Conservation (phyloP, 2,113 vertebrate genomes). For the Nyctibius bracteatus region DNA sequence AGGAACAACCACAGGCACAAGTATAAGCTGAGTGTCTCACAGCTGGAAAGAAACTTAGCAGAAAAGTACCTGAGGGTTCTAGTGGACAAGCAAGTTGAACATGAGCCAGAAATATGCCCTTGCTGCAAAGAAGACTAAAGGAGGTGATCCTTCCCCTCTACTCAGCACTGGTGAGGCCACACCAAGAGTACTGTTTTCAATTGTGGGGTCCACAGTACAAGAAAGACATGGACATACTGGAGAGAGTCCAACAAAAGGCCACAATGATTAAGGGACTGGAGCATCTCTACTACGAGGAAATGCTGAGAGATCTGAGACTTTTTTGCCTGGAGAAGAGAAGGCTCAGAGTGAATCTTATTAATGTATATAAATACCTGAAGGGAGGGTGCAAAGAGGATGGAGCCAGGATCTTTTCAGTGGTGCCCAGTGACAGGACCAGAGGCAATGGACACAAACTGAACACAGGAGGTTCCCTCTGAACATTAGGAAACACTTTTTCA, state of each 20-base stretch:
- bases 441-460: background rate
- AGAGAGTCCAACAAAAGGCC: background rate
- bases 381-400: fast-evolving
- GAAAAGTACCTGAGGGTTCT: background rate
- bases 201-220: background rate
- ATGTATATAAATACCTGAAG: background rate
- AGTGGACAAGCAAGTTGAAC: background rate
- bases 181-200: too few relatives aligned
- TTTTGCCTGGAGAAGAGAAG: background rate
- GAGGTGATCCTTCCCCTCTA: background rate
- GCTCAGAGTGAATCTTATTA: background rate
- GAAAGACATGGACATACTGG: too few relatives aligned
- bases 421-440: background rate
- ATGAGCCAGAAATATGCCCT: background rate
- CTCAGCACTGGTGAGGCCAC: too few relatives aligned
- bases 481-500: background rate
- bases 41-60: background rate
- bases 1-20: background rate
- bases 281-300: background rate
- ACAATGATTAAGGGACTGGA: background rate
- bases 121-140: background rate
- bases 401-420: background rate
- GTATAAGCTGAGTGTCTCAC: fast-evolving
- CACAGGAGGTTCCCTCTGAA: background rate
- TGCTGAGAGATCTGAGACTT: background rate